Evolutionary conservation across 2,113 vertebrate species (phyloP).

Genomic region (Rhinoderma darwinii): DNA sequence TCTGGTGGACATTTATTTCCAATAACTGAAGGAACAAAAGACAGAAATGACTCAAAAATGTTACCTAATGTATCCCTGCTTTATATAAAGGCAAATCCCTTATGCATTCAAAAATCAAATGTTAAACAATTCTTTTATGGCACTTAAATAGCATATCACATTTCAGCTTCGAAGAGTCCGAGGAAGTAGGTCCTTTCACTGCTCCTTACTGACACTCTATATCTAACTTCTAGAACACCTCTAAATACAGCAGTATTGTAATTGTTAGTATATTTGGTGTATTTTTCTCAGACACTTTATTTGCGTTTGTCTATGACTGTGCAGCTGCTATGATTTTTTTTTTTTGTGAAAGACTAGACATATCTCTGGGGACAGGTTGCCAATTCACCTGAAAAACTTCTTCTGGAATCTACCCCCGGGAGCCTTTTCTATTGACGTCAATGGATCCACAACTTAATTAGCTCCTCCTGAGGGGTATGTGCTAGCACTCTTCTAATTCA

Average conservation of each 20-base stretch:
- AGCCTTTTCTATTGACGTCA: neutral
- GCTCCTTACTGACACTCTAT: neutral
- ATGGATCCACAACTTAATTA: neutral
- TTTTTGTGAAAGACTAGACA: neutral
- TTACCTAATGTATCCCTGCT: neutral
- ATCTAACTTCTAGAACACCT: neutral
- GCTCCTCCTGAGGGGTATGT: neutral
- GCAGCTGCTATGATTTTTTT: neutral
- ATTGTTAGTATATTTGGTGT: neutral
- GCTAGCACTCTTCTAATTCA: neutral
- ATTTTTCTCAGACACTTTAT: neutral
- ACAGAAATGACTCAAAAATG: too few species aligned
- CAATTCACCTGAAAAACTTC: neutral
- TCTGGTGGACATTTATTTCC: neutral
- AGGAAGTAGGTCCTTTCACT: neutral
- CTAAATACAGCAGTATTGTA: neutral
- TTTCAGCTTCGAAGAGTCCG: neutral
- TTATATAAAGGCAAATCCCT: neutral
- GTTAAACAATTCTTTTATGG: neutral
- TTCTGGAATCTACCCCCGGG: slow-evolving; percentile 6
- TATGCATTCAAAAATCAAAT: neutral
- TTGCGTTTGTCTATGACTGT: neutral
- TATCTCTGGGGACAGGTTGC: neutral
- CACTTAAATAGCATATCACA: neutral
- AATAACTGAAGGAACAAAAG: neutral